These are phyloP conservation scores for Platycnemis pennipes DNA, from an alignment of 2,888 invertebrate genomes.

Conservation along the genomic window DNA sequence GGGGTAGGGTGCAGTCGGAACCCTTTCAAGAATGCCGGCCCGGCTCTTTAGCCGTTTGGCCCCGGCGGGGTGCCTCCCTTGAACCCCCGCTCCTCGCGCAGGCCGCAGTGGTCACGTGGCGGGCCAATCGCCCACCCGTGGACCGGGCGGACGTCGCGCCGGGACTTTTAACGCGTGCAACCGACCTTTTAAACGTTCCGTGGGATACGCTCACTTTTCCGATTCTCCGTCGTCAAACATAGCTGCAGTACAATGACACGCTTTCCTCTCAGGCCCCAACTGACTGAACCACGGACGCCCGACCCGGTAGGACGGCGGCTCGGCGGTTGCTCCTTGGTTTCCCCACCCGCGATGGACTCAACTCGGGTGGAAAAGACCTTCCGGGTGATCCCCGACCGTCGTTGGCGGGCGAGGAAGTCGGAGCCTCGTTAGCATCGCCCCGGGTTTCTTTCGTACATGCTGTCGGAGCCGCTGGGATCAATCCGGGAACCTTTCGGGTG, in stretches of 20 bases:
- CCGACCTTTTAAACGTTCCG: slow-evolving; percentile 53
- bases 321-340: neutral
- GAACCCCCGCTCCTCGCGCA: neutral
- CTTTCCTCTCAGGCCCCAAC: neutral
- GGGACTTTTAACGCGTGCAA: slow-evolving; percentile 46
- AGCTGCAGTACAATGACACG: slow-evolving; percentile 44
- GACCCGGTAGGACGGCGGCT: neutral
- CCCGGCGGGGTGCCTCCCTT: slow-evolving; percentile 13
- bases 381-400: neutral
- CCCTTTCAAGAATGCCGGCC: slow-evolving; percentile 26
- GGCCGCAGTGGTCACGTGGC: slow-evolving; percentile 20
- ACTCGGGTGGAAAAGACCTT: neutral
- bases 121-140: slow-evolving; percentile 28
- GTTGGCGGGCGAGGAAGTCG: neutral
- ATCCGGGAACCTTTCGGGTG: neutral
- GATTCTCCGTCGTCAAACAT: slow-evolving; percentile 52
- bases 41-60: neutral
- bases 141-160: neutral
- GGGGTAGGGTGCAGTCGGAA: neutral
- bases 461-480: neutral
- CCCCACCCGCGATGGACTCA: neutral
- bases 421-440: neutral
- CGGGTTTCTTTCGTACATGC: neutral
- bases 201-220: slow-evolving; percentile 58
- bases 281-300: neutral